Evolutionary conservation across 2,797 vertebrate genomes (phyloP).

Genomic region (Pteropus rufus): DNA sequence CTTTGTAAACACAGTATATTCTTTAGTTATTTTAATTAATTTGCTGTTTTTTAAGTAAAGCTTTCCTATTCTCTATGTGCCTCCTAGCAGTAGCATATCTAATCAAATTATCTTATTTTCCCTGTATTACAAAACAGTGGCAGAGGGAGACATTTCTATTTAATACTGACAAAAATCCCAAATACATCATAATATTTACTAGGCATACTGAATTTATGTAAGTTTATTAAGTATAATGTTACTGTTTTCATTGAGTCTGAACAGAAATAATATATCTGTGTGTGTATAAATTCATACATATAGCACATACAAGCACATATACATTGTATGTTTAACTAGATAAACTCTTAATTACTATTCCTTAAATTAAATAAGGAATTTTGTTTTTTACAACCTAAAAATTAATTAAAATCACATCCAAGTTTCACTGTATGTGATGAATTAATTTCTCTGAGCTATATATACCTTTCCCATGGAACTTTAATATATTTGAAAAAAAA

Average conservation of each 20-base stretch:
- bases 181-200: slow-evolving; percentile 66
- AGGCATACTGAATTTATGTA: slow-evolving; percentile 6
- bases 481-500: background rate
- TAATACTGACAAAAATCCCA: slow-evolving; percentile 55
- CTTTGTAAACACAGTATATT: background rate
- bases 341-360: background rate
- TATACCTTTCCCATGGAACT: background rate
- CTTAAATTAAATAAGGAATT: slow-evolving; percentile 28
- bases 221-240: slow-evolving; percentile 53
- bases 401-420: background rate
- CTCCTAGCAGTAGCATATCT: slow-evolving; percentile 48
- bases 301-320: background rate
- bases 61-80: background rate
- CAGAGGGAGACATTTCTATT: slow-evolving; percentile 55
- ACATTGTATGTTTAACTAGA: slow-evolving; percentile 20
- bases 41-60: slow-evolving; percentile 18
- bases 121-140: slow-evolving; percentile 68
- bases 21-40: slow-evolving; percentile 72
- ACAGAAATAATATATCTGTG: background rate
- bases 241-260: background rate
- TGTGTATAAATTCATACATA: background rate
- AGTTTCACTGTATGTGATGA: background rate
- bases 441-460: background rate
- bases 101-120: slow-evolving; percentile 72
- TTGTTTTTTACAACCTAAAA: slow-evolving; percentile 6